Base-by-base conservation (phyloP, 2,797 vertebrate species). In the Ctenopoma multispine region DNA sequence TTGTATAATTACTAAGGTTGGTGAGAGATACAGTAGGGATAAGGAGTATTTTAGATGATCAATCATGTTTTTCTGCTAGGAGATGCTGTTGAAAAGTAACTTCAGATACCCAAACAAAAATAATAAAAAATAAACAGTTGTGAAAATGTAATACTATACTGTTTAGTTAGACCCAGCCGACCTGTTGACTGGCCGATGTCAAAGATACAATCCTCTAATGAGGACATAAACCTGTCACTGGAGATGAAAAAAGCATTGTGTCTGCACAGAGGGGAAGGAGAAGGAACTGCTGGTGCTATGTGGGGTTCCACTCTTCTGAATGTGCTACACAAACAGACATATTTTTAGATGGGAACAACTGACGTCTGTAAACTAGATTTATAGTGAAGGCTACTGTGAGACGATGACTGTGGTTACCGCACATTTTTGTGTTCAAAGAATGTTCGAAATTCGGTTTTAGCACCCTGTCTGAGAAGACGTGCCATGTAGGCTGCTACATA, bases 351-450 rank as follows among this genome's bases (percentile, higher is more conserved):
- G 53, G 76, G 68, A 82, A 70, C 65, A 57, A 55, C 41, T 63
- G 70, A 84, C 72, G 75, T 85, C 55, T 77, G 67, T 77, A 54
- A 79, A 80, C 50, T 60, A 53, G 75, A 88, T 85, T 83, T 82
- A 84, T 49, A 31, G 62, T 57, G 20, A 83, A 73, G 54, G 76
- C 62, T 41, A 69, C 60, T 60, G 77, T 2, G 44, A 58, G 72
- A 65, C 62, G 78, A 89, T 72, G 66, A 69, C 79, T 81, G 83
- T 47, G 77, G 72, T 69, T 57, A 61, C 71, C 75, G 67, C 49
- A 71, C 68, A 80, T 80, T 82, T 50, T 66, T 77, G 69, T 55
- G 62, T 73, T 82, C 23, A 58, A 69, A 59, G 63, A 61, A 75
- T 76, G 23, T 60, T 46, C 53, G 24, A 70, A 62, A 46, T 24